Percentiles rank a stretch among this genome's conserved stretches.
These are phyloP conservation scores for Diorhabda sublineata DNA, from an alignment of 1,140 invertebrate genomes.

Conservation along the genomic window DNA sequence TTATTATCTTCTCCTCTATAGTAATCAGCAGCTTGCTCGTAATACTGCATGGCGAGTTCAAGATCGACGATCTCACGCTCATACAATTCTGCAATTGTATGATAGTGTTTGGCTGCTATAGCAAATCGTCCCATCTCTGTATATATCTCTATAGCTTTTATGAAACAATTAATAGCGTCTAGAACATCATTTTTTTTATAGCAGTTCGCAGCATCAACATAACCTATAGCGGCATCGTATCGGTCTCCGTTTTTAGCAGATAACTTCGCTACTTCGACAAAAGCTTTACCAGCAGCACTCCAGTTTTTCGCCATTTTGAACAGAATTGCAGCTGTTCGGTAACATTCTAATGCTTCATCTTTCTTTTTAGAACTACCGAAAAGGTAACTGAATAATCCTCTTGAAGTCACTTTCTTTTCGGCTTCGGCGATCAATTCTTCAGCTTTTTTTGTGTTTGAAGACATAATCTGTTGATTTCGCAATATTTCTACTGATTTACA, in stretches of 20 bases:
- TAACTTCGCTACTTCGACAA: conserved; percentile 83
- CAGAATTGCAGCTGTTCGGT: conserved; percentile 90
- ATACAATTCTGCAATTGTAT: conserved; percentile 96
- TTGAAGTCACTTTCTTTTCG: conserved; percentile 84
- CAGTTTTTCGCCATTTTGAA: conserved; percentile 99
- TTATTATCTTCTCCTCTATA: conserved; percentile 87
- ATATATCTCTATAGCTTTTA: conserved; percentile 97
- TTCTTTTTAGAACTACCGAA: conserved; percentile 77
- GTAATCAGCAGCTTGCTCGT: conserved; percentile 97
- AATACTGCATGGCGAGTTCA: conserved; percentile 87
- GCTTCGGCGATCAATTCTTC: conserved; percentile 86
- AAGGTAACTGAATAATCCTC: conserved; percentile 84
- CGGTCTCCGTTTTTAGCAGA: conserved; percentile 81
- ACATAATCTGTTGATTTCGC: conserved; percentile 56
- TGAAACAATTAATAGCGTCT: conserved; percentile 89
- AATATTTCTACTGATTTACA: too few relatives aligned
- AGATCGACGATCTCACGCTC: conserved; percentile 89
- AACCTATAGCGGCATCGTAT: conserved; percentile 93
- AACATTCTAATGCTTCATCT: conserved; percentile 95
- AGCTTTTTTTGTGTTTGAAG: conserved; percentile 90
- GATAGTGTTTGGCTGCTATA: conserved; percentile 97
- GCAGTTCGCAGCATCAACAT: conserved; percentile 94
- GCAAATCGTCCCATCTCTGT: conserved; percentile 98
- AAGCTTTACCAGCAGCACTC: conserved; percentile 90
- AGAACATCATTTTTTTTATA: conserved; percentile 91